Evolutionary conservation across 92 coral and sea anemone genomes (phyloP).

Genomic region (Ricordea florida): DNA sequence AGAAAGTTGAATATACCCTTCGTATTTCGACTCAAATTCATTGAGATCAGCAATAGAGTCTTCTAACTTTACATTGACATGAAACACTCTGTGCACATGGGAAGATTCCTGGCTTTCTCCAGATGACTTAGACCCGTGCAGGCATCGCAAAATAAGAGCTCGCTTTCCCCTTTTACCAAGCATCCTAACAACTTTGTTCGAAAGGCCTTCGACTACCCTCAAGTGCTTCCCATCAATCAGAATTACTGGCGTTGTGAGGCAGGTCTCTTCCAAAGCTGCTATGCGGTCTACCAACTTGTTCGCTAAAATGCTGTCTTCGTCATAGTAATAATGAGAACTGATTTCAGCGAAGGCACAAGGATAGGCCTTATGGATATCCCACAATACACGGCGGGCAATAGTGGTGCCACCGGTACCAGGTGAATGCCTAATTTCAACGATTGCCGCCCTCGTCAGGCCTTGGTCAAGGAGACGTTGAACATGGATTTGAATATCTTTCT

Average conservation of each 20-base stretch:
- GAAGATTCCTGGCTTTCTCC: slow-evolving; percentile 39
- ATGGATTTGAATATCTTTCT: slow-evolving; percentile 62
- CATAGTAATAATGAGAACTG: slow-evolving; percentile 42
- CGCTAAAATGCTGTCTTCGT: slow-evolving; percentile 70
- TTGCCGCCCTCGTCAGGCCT: slow-evolving; percentile 52
- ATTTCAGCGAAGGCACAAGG: slow-evolving; percentile 82
- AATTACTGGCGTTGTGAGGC: slow-evolving; percentile 70
- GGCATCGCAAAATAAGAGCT: slow-evolving; percentile 78
- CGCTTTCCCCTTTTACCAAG: slow-evolving; percentile 68
- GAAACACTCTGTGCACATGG: slow-evolving; percentile 57
- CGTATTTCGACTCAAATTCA: slow-evolving; percentile 72
- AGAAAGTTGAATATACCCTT: slow-evolving; percentile 58
- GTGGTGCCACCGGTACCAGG: slow-evolving; percentile 96
- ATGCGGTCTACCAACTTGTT: slow-evolving; percentile 69
- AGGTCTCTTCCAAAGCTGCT: slow-evolving; percentile 65
- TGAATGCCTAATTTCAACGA: slow-evolving; percentile 75
- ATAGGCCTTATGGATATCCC: slow-evolving; percentile 82
- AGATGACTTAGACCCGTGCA: slow-evolving; percentile 53
- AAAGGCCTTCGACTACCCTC: slow-evolving; percentile 53
- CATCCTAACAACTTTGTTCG: slow-evolving; percentile 61
- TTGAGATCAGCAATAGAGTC: slow-evolving; percentile 70
- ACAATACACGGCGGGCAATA: slow-evolving; percentile 84
- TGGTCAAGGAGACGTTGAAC: slow-evolving; percentile 76
- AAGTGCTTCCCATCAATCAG: slow-evolving; percentile 84
- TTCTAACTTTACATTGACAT: slow-evolving; percentile 75